Evolutionary conservation across 2,888 invertebrate genomes (phyloP).

Genomic region (Leptodirus hochenwartii): DNA sequence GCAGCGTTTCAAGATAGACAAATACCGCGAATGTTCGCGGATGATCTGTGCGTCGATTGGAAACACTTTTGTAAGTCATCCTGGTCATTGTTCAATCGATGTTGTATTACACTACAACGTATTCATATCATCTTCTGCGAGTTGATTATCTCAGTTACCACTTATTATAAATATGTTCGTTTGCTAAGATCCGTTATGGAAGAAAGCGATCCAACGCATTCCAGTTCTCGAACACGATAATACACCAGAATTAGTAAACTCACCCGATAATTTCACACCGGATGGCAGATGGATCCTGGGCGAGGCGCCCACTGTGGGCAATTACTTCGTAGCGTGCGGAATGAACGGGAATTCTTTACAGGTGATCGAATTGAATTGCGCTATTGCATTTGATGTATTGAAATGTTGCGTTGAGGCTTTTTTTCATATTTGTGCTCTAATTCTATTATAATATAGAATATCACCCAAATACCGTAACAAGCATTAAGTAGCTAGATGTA

Average conservation of each 20-base stretch:
- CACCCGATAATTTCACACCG: constrained; percentile 52
- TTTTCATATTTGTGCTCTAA: no score
- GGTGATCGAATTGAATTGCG: constrained; percentile 15
- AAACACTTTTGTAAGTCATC: constrained; percentile 38
- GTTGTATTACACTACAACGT: no score
- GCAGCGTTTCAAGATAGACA: constrained; percentile 35
- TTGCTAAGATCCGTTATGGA: constrained; percentile 29
- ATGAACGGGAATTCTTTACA: constrained; percentile 52
- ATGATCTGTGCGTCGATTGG: constrained; percentile 35
- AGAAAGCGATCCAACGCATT: constrained; percentile 32
- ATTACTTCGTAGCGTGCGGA: constrained; percentile 55
- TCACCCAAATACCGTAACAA: no score
- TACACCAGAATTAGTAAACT: constrained; percentile 36
- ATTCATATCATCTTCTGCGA: no score
- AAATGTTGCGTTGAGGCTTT: no score
- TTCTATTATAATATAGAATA: no score
- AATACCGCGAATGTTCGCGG: constrained; percentile 31
- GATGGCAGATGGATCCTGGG: constrained; percentile 52
- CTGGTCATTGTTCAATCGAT: no score
- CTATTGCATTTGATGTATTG: no score
- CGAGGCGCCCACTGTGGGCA: constrained; percentile 45
- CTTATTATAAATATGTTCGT: constrained; percentile 5
- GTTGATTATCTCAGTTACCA: no score
- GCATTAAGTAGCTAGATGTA: no score
- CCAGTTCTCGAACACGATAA: constrained; percentile 33